These are phyloP conservation scores for Lampropteryx suffumata DNA, from an alignment of 2,888 invertebrate species.

Conservation along the genomic window DNA sequence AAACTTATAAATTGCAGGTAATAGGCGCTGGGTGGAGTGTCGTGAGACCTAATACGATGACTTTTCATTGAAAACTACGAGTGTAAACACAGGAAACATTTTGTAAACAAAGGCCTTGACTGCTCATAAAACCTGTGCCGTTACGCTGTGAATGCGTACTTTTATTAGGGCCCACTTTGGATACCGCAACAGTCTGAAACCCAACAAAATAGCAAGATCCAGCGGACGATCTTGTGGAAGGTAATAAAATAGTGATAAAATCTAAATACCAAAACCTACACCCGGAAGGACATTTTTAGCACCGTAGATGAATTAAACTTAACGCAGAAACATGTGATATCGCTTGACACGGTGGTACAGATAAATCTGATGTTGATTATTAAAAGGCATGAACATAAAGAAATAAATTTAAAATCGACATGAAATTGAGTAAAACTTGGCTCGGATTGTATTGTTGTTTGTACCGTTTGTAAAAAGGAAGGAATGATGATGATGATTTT, in stretches of 20 bases:
- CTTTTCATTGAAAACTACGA: constrained; percentile 62
- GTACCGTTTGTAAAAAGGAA: too few species aligned
- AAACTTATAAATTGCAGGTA: constrained; percentile 15
- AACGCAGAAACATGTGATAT: constrained; percentile 48
- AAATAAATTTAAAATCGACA: constrained; percentile 71
- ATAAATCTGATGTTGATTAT: constrained; percentile 45
- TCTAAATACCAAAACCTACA: constrained; percentile 59
- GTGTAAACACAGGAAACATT: constrained; percentile 71
- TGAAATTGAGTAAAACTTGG: constrained; percentile 73
- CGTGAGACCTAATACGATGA: constrained; percentile 41
- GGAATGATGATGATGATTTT: too few species aligned
- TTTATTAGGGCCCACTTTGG: constrained; percentile 43
- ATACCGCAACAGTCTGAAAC: constrained; percentile 41
- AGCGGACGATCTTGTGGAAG: constrained; percentile 40
- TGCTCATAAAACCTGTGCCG: constrained; percentile 55
- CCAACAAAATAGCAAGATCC: constrained; percentile 41
- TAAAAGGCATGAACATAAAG: constrained; percentile 57
- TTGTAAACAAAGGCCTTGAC: constrained; percentile 74
- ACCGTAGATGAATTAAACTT: constrained; percentile 63
- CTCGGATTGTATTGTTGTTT: constrained; percentile 59
- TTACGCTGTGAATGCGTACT: constrained; percentile 34
- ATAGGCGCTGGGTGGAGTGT: constrained; percentile 27
- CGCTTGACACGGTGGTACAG: constrained; percentile 54
- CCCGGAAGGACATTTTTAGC: constrained; percentile 65
- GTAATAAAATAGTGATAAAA: constrained; percentile 50